Percentiles rank a stretch among this genome's conserved stretches.
Conservation (phyloP, 2,797 vertebrate species). For the Oryzias sinensis region DNA sequence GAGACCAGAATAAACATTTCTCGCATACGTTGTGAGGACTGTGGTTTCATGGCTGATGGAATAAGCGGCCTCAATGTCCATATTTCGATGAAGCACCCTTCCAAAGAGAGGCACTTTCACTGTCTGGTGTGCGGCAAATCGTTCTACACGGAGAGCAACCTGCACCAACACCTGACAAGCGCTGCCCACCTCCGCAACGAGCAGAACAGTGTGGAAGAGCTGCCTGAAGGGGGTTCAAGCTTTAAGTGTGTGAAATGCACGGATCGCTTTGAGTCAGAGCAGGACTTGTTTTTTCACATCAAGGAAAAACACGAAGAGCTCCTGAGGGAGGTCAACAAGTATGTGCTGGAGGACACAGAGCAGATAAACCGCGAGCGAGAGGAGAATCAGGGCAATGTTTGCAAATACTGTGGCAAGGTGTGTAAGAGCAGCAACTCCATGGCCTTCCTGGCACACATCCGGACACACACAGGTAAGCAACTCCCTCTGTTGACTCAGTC, state of each 20-base stretch:
- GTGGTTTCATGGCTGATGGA: conserved; percentile 95
- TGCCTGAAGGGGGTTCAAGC: conserved; percentile 90
- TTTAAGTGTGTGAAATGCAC: conserved; percentile 98
- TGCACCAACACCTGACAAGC: conserved; percentile 95
- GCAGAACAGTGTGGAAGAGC: conserved; percentile 91
- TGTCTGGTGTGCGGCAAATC: conserved; percentile 97
- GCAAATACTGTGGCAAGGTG: conserved; percentile 96
- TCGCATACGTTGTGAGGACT: conserved; percentile 93
- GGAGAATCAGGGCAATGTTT: conserved; percentile 95
- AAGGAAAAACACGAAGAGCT: conserved; percentile 98
- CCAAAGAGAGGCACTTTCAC: conserved; percentile 96
- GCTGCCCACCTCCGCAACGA: conserved; percentile 92
- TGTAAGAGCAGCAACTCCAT: conserved; percentile 99
- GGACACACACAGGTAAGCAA: conserved; percentile 94
- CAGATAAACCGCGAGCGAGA: conserved; percentile 97
- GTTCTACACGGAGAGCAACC: conserved; percentile 95
- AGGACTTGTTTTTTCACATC: conserved; percentile 94
- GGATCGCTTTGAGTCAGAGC: conserved; percentile 90
- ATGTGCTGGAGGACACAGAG: conserved; percentile 95
- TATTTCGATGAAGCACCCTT: conserved; percentile 97
- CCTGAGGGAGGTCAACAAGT: conserved; percentile 95
- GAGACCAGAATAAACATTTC: conserved; percentile 57
- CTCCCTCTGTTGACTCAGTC: background rate
- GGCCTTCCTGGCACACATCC: conserved; percentile 97
- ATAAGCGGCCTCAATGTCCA: conserved; percentile 96